Base-by-base conservation (phyloP, 92 coral and sea anemone species). In the Bergia sp. region DNA sequence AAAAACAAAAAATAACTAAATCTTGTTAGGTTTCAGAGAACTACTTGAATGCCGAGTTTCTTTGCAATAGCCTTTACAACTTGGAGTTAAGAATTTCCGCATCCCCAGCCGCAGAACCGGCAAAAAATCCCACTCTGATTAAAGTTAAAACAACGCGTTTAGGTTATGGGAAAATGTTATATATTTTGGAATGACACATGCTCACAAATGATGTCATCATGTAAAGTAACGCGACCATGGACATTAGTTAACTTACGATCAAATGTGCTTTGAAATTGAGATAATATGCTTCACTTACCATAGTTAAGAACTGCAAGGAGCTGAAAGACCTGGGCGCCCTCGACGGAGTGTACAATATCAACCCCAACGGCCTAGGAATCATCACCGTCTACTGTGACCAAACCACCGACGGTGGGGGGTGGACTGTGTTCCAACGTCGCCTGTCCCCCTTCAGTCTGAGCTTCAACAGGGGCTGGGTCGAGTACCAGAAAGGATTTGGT, bases 351-450 rank as follows among this genome's bases (percentile, higher is more conserved):
- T 81, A 81, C 6, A 64, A 81, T 20, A 42, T 81, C 50, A 41
- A 61, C 16, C 86, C 74, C 12, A 74, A 81, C 50, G 45, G 37
- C 15, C 74, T 15, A 4, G 86, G 86, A 61, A 81, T 58, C 45
- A 81, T 81, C 1, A 81, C 86, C 36, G 86, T 81, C 73, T 81
- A 57, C 43, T 81, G 86, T 42, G 86, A 81, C 86, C 86, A 81
- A 61, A 57, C 73, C 18, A 81, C 86, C 38, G 73, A 81, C 55
- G 49, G 73, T 41, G 86, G 86, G 73, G 86, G 86, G 47, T 81
- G 86, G 86, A 81, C 86, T 38, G 86, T 81, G 74, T 81, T 81
- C 47, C 86, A 81, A 37, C 86, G 86, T 18, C 86, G 86, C 15
- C 38, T 81, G 38, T 65, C 44, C 18, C 86, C 86, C 20, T 81